Percentiles rank a stretch among this genome's conserved stretches.
These are phyloP conservation scores for Cryptotermes secundus DNA, from an alignment of 1,140 invertebrate genomes.

Conservation along the genomic window DNA sequence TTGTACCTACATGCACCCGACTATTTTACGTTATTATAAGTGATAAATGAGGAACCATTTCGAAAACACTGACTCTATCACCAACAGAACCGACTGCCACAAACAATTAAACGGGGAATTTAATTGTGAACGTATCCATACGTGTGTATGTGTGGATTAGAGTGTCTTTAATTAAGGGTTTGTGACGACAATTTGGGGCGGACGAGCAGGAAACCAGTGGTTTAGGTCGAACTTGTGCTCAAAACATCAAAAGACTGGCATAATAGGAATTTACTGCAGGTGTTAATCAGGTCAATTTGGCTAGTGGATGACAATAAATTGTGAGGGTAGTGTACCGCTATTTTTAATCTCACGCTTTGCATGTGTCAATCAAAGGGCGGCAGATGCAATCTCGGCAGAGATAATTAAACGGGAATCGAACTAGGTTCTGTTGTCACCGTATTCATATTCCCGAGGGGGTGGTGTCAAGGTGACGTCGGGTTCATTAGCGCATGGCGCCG, in stretches of 20 bases:
- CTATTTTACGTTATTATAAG: not conserved
- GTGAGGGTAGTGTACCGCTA: not conserved
- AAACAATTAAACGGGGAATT: not conserved
- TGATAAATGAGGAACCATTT: not conserved
- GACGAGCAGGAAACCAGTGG: not conserved
- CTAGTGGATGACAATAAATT: not conserved
- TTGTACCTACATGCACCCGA: no score
- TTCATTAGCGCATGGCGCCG: not conserved
- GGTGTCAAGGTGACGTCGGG: not conserved
- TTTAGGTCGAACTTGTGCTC: not conserved
- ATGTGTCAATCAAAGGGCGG: constrained; percentile 5
- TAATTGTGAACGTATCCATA: not conserved
- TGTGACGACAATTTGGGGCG: not conserved
- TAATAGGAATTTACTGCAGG: constrained; percentile 19
- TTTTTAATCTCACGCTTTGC: not conserved
- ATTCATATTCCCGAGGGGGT: not conserved
- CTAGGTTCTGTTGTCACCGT: not conserved
- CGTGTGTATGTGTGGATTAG: constrained; percentile 12
- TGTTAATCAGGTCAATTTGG: constrained; percentile 8
- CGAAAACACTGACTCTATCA: not conserved
- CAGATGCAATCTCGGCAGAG: not conserved
- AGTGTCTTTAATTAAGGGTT: constrained; percentile 14
- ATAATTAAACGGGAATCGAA: constrained; percentile 14
- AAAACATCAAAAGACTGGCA: constrained; percentile 10
- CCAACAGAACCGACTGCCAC: not conserved